phyloP scores from a whole-genome alignment of 2,888 invertebrate species.

The Eupithecia abbreviata region DNA sequence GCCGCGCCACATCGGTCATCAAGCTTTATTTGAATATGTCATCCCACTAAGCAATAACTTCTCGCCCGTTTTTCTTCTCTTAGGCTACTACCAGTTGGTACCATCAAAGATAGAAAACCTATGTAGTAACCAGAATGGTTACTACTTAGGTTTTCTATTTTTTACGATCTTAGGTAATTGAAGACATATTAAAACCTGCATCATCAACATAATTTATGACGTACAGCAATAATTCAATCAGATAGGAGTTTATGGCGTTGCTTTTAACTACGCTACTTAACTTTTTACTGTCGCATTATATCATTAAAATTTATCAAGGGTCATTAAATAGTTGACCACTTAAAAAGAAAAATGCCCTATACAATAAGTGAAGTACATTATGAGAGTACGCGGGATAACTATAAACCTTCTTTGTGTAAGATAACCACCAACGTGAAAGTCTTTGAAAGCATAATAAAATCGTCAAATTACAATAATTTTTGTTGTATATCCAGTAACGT shows the following conservation, averaged over 20 bases:
- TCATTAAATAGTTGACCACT: not conserved
- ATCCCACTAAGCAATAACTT: too few relatives aligned
- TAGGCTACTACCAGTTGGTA: too few relatives aligned
- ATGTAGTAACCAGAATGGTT: not conserved
- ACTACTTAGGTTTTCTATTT: not conserved
- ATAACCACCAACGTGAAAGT: not conserved
- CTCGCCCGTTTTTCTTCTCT: too few relatives aligned
- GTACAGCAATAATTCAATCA: not conserved
- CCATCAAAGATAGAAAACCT: too few relatives aligned
- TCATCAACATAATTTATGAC: not conserved
- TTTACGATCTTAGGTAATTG: not conserved
- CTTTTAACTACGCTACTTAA: not conserved
- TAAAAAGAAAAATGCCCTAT: not conserved
- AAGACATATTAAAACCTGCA: not conserved
- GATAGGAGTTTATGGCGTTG: not conserved
- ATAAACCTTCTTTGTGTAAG: not conserved
- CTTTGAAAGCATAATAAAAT: not conserved
- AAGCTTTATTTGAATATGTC: too few relatives aligned
- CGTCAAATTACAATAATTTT: not conserved
- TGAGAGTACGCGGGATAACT: not conserved
- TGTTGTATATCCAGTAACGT: not conserved
- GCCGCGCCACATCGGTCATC: too few relatives aligned
- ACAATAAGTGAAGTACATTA: not conserved
- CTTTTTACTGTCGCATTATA: not conserved
- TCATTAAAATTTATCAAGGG: not conserved